phyloP scores from a whole-genome alignment of 1,140 invertebrate genomes.

The Lordiphosa mommai region DNA sequence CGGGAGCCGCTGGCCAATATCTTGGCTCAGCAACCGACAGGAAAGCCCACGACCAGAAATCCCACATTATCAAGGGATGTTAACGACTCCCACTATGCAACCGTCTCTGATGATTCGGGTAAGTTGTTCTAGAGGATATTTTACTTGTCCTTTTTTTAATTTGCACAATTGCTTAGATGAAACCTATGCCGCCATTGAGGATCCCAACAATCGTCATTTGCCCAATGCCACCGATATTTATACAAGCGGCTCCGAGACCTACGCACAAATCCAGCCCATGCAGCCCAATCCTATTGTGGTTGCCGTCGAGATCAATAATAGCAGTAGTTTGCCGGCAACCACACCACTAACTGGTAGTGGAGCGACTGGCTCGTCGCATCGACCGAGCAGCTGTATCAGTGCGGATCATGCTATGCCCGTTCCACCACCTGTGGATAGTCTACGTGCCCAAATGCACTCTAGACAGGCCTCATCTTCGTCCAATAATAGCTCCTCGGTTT shows the following conservation, averaged over 20 bases:
- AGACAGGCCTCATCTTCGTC: slow-evolving; percentile 86
- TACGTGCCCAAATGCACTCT: slow-evolving; percentile 77
- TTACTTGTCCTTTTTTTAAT: neutral
- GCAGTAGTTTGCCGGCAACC: slow-evolving; percentile 24
- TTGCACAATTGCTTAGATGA: slow-evolving; percentile 83
- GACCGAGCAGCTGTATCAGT: slow-evolving; percentile 27
- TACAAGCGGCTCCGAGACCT: slow-evolving; percentile 91
- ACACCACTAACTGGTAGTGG: slow-evolving; percentile 9
- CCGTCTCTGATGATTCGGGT: slow-evolving; percentile 92
- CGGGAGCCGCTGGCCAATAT: slow-evolving; percentile 91
- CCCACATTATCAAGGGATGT: slow-evolving; percentile 78
- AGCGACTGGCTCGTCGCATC: slow-evolving; percentile 7
- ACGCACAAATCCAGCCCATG: slow-evolving; percentile 90
- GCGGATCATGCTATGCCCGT: slow-evolving; percentile 50
- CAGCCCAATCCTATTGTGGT: slow-evolving; percentile 80
- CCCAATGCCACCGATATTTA: slow-evolving; percentile 81
- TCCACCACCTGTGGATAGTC: slow-evolving; percentile 67
- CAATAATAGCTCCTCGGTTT: slow-evolving; percentile 86
- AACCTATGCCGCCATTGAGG: slow-evolving; percentile 93
- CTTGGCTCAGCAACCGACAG: slow-evolving; percentile 82
- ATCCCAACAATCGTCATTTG: slow-evolving; percentile 85
- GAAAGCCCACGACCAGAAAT: slow-evolving; percentile 74
- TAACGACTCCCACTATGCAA: slow-evolving; percentile 87
- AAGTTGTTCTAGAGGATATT: neutral
- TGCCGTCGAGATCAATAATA: slow-evolving; percentile 81